Conservation (phyloP, 1,140 invertebrate species). For the Paraescarpia echinospica region DNA sequence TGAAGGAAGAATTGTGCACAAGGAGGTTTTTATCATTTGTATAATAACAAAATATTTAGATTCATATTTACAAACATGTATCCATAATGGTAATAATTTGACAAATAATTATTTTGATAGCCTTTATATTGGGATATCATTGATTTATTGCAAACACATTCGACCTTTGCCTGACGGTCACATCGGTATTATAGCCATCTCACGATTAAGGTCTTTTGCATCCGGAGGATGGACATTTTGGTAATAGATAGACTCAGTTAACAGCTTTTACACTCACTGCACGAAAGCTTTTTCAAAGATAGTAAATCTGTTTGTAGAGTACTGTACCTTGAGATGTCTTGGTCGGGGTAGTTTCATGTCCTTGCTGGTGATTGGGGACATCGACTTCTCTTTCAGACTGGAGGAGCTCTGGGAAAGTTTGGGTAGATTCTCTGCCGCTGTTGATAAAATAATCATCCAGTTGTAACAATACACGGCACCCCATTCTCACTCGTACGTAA, state of each 20-base stretch:
- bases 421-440: not conserved
- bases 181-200: too few species aligned
- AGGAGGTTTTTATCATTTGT: too few species aligned
- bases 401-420: constrained; percentile 1
- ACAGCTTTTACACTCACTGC: not conserved
- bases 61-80: too few species aligned
- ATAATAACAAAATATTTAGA: too few species aligned
- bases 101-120: too few species aligned
- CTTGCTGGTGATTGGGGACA: not conserved
- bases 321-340: constrained; percentile 40
- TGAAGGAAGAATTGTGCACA: too few species aligned
- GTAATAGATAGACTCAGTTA: not conserved
- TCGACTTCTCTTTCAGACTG: not conserved
- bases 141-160: not conserved
- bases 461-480: not conserved
- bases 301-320: not conserved
- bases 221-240: not conserved
- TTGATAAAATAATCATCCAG: not conserved
- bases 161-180: too few species aligned
- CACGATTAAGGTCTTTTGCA: too few species aligned
- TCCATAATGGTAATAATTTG: too few species aligned
- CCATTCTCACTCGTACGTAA: not conserved
- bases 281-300: not conserved
- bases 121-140: not conserved
- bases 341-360: constrained; percentile 37